Evolutionary conservation across 2,888 invertebrate species (phyloP), one percentile per base, ranked within the genome.

Genomic region (Sarcophaga subvicina): DNA sequence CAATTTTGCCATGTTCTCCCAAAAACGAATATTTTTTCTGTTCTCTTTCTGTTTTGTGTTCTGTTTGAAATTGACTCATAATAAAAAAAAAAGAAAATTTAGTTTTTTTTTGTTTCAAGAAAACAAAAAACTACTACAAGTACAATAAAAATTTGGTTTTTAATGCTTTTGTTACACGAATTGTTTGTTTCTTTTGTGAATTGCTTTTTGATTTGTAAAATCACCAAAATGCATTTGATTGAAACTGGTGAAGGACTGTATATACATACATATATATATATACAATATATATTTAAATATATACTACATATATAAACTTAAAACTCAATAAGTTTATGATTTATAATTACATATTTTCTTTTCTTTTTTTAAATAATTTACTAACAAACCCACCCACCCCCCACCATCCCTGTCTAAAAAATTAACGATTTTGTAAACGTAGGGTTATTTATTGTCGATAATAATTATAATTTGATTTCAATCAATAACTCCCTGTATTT

Each of bases 181-280:
- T 85, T 80, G 76, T 85, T 85, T 76, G 76, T 80, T 80, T 80
- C 80, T 85, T 85, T 85, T 85, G 80, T 85, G 84, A 85, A 67
- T 80, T 85, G 84, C 84, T 85, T 85, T 83, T 85, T 85, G 76
- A 85, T 85, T 85, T 80, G 76, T 85, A 60, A 83, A 69, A 77
- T 85, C 76, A 85, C 84, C 80, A 80, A 85, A 84, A 77, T 85
- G 84, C 84, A 85, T 85, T 85, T 83, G 83, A 83, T 83, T 78
- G 62, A 63, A 62, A 62, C 64, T 85, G 84, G 80, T 85, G 80
- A 71, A 80, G 76, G 66, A 77, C 71, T 85, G 80, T 85, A 85
- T 60, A 84, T 85, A 84, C 25, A 59, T 27, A 75, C n/a, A 70
- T 72, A 59, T 17, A 59, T 59, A 59, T 20, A 20, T 62, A 62